Evolutionary conservation across 2,888 invertebrate species (phyloP), one percentile per base, ranked within the genome.

Genomic region (Stramonita haemastoma): DNA sequence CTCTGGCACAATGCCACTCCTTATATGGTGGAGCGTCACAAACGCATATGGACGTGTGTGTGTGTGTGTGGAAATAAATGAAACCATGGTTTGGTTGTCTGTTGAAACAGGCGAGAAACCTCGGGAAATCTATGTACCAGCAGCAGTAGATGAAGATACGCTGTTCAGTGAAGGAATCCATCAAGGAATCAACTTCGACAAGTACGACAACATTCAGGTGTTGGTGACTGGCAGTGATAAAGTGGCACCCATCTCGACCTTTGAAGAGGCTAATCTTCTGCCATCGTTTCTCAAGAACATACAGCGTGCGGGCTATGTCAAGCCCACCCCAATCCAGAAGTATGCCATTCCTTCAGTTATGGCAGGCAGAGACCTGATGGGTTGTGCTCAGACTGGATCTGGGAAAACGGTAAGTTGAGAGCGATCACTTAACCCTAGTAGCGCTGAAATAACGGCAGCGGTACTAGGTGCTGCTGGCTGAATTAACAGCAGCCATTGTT

Each of bases 351-450:
- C 99, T 0, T 97, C 98, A 57, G 97, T 99, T 57, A 96, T 97
- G 96, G 96, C 95, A 0, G 98, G 98, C 0, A 96, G 98, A 57
- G 99, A 99, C 96, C 96, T 99, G 56, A 99, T 99, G 98, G 99
- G 98, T 0, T 99, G 99, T 95, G 99, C 99, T 0, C 99, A 99
- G 96, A 99, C 99, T 17, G 99, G 99, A 0, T 99, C 99, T 0
- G 99, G 99, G 26, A 99, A 99, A 96, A 99, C 99, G 0, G 98
- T 97, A 96, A 96, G 96, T 94, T n/a, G 29, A 66, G 77, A 8
- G 26, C 26, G n/a, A n/a, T n/a, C n/a, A n/a, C n/a, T n/a, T n/a
- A n/a, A n/a, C n/a, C n/a, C n/a, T n/a, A n/a, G n/a, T n/a, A n/a
- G n/a, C n/a, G n/a, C n/a, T n/a, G n/a, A n/a, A n/a, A n/a, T n/a